These are phyloP conservation scores for Drosophila biarmipes DNA, from an alignment of 1,140 invertebrate species.

Conservation along the genomic window DNA sequence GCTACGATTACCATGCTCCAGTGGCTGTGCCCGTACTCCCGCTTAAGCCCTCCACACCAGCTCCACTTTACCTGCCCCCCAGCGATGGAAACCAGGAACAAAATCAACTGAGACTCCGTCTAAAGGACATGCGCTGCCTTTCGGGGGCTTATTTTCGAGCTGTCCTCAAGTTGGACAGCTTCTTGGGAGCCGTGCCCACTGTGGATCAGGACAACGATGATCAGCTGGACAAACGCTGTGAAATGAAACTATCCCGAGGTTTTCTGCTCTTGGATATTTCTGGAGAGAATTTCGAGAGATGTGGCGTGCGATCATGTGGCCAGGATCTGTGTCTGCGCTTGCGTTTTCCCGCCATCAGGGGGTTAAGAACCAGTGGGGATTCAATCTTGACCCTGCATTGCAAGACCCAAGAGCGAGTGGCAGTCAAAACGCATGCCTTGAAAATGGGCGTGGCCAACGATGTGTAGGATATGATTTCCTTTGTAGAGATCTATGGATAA, in stretches of 20 bases:
- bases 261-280: conserved; percentile 69
- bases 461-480: conserved; percentile 56
- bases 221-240: conserved; percentile 59
- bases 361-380: conserved; percentile 87
- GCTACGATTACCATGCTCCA: conserved; percentile 73
- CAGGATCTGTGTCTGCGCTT: conserved; percentile 86
- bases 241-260: conserved; percentile 63
- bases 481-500: neutral
- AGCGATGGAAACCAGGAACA: conserved; percentile 17
- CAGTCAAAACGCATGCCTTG: conserved; percentile 86
- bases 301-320: conserved; percentile 84
- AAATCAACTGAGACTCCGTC: conserved; percentile 56
- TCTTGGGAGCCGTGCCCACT: conserved; percentile 63
- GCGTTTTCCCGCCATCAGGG: conserved; percentile 87
- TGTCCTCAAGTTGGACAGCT: conserved; percentile 73
- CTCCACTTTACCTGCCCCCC: conserved; percentile 66
- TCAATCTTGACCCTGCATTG: conserved; percentile 87
- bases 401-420: conserved; percentile 86
- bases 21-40: conserved; percentile 24
- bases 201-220: conserved; percentile 69
- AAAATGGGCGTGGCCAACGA: conserved; percentile 84
- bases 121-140: conserved; percentile 83
- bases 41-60: conserved; percentile 58
- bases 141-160: conserved; percentile 70
- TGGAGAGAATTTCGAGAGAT: conserved; percentile 71